phyloP scores from a whole-genome alignment of 1,140 invertebrate genomes.

The Diorhabda elongata region DNA sequence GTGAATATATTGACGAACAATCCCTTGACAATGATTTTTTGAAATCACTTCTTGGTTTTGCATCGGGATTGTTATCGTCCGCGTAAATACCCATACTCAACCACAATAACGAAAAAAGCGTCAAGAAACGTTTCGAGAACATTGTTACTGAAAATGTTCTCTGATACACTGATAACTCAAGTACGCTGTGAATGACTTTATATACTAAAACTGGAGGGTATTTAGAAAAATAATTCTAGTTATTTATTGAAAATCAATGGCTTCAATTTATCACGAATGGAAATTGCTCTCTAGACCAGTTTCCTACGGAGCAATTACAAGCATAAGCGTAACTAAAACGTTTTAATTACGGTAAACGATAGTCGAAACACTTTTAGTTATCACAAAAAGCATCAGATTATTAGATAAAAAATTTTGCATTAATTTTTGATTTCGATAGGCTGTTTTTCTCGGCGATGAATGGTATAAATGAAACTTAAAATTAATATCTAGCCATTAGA shows the following conservation, averaged over 20 bases:
- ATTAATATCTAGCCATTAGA: too few relatives aligned
- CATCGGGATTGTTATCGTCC: constrained; percentile 19
- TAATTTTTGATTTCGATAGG: too few relatives aligned
- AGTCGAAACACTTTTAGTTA: too few relatives aligned
- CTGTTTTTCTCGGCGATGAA: too few relatives aligned
- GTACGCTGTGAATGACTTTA: constrained; percentile 20
- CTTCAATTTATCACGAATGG: constrained; percentile 25
- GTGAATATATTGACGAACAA: constrained; percentile 66
- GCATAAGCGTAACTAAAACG: constrained; percentile 4
- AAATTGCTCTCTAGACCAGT: constrained; percentile 25
- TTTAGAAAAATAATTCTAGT: constrained; percentile 27
- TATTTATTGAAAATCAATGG: constrained; percentile 22
- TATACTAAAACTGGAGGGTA: constrained; percentile 25
- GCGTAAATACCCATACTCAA: constrained; percentile 16
- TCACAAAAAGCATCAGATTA: too few relatives aligned
- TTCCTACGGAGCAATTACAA: constrained; percentile 5
- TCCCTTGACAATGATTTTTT: constrained; percentile 53
- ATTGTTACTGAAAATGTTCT: constrained; percentile 23
- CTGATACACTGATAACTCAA: constrained; percentile 11
- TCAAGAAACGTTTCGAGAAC: constrained; percentile 22
- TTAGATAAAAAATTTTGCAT: too few relatives aligned
- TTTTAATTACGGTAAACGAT: neutral
- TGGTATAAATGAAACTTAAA: too few relatives aligned
- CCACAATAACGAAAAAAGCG: constrained; percentile 13
- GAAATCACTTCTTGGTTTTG: constrained; percentile 38